A percentile compares a stretch with the other conserved stretches of the same genome.
Conservation (phyloP, 2,888 invertebrate genomes). For the Neuroscelio doddi region DNA sequence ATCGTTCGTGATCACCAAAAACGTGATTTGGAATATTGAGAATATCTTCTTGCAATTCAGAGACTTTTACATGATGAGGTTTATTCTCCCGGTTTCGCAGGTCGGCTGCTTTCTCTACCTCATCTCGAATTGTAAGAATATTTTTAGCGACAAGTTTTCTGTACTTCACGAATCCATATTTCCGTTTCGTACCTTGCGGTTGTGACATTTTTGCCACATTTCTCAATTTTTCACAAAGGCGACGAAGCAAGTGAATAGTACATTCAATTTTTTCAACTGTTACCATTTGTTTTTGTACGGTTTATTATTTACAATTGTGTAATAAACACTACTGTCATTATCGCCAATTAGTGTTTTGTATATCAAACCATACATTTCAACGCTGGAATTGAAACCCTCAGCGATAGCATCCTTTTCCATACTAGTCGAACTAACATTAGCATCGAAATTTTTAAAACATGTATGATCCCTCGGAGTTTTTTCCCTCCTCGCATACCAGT, state of each 20-base stretch:
- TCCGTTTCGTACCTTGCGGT: neutral
- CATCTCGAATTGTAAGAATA: slow-evolving; percentile 9
- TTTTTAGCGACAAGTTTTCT: slow-evolving; percentile 2
- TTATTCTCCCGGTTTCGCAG: slow-evolving; percentile 9
- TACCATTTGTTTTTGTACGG: neutral
- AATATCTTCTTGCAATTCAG: slow-evolving; percentile 32
- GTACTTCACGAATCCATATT: neutral
- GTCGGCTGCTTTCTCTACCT: slow-evolving; percentile 2
- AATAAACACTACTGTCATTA: no score
- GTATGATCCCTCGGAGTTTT: slow-evolving; percentile 17
- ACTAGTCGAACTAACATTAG: slow-evolving; percentile 55
- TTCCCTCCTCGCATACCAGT: slow-evolving; percentile 7
- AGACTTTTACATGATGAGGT: slow-evolving; percentile 10
- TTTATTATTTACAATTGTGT: slow-evolving; percentile 1
- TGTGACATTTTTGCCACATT: neutral
- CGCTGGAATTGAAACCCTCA: no score
- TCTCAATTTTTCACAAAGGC: neutral
- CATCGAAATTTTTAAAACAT: no score
- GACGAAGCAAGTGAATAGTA: neutral
- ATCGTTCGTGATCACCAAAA: slow-evolving; percentile 29
- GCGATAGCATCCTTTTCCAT: slow-evolving; percentile 38
- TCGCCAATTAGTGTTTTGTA: slow-evolving; percentile 8
- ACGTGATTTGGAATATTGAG: slow-evolving; percentile 27
- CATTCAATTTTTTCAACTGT: slow-evolving; percentile 7
- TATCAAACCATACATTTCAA: slow-evolving; percentile 23